Evolutionary conservation across 2,113 vertebrate species (phyloP), one percentile per base, ranked within the genome.

Genomic region (Pica pica): DNA sequence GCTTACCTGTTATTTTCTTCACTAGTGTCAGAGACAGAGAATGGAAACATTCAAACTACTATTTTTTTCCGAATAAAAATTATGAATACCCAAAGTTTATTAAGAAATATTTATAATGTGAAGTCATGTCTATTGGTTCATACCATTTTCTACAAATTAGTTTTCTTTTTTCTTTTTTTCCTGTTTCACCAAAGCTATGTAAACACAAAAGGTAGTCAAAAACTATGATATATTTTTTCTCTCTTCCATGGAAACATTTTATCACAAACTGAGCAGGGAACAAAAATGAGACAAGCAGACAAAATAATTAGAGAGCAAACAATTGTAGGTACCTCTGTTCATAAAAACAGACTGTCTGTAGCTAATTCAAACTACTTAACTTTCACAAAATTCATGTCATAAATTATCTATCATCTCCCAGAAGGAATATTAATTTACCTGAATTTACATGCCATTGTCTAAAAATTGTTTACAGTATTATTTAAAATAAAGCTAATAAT

Each of bases 281-380:
- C 3, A 19, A 89, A 95, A 94, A 82, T 30, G 50, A 87, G 39
- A 92, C 53, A 70, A 85, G 22, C 5, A 83, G 61, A 60, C n/a
- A 90, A 79, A 95, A 93, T 64, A 94, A 90, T 68, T 95, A 64
- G 47, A 67, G 68, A 73, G 21, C 37, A 87, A 89, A 60, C 13
- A 57, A 33, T 70, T 23, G 85, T 49, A 86, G 13, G 10, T 75
- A 20, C 50, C 16, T 27, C 52, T 83, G 8, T 81, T 78, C 5
- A 1, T 44, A 68, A 74, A 84, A 95, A 76, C 4, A 84, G 88
- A 77, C 55, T 77, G 33, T 73, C 59, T 83, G 57, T 71, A 83
- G 42, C 55, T 97, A 85, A 93, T 86, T 89, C 50, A 89, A 93
- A 92, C 77, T 74, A 69, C 63, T 49, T 60, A 56, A 89, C 83